Conservation (phyloP, 1,140 invertebrate species). For the Gyrodactylus bullatarudis region DNA sequence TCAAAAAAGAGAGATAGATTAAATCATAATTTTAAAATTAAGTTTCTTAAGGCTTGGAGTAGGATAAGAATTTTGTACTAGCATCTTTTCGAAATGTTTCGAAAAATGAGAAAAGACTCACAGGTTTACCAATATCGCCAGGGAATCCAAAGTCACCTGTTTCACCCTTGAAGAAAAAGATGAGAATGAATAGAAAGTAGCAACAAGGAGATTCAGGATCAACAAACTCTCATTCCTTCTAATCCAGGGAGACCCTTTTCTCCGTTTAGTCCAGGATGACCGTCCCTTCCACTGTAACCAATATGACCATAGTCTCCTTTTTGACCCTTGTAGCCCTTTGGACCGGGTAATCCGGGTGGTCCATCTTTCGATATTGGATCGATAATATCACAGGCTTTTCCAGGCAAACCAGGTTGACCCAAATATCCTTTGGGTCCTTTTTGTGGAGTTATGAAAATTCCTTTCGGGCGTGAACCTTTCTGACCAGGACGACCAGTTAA, state of each 20-base stretch:
- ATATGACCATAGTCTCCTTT: neutral
- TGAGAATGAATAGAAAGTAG: neutral
- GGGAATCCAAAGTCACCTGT: neutral
- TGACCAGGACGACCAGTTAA: too few relatives aligned
- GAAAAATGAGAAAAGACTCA: too few relatives aligned
- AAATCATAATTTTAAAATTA: too few relatives aligned
- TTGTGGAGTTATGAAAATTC: neutral
- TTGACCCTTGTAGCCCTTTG: neutral
- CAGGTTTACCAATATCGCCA: neutral
- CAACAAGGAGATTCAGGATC: neutral
- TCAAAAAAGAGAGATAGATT: too few relatives aligned
- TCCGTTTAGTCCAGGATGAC: neutral
- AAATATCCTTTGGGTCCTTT: neutral
- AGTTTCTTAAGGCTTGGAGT: too few relatives aligned
- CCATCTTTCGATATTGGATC: neutral
- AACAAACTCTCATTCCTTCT: neutral
- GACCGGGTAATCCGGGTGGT: neutral
- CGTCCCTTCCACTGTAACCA: neutral
- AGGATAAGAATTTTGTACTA: too few relatives aligned
- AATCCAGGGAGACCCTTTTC: neutral
- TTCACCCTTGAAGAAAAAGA: neutral
- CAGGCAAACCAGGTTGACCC: neutral
- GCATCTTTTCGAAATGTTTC: too few relatives aligned
- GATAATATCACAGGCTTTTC: neutral
- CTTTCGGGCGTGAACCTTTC: neutral